These are phyloP conservation scores for Cirrhinus molitorella DNA, from an alignment of 2,797 vertebrate genomes.

Conservation along the genomic window DNA sequence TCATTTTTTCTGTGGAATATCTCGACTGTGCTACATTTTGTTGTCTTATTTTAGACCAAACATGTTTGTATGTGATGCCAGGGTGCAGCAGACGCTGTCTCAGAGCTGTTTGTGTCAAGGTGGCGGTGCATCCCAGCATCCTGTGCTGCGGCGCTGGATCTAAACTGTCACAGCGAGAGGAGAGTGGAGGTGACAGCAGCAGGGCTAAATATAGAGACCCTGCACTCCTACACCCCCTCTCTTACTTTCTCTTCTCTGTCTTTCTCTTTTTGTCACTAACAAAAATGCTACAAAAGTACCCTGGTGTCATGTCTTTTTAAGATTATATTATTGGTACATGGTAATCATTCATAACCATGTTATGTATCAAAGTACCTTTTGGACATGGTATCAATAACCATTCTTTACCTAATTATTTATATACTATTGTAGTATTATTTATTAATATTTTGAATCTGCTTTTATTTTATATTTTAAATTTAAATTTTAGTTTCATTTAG, in stretches of 20 bases:
- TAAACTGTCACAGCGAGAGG: slow-evolving; percentile 76
- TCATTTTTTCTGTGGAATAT: not conserved
- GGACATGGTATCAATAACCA: not conserved
- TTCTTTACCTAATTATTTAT: not conserved
- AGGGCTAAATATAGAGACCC: slow-evolving; percentile 82
- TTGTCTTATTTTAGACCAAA: slow-evolving; percentile 31
- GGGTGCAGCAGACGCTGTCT: slow-evolving; percentile 67
- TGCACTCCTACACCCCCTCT: slow-evolving; percentile 67
- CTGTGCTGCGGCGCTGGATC: slow-evolving; percentile 75
- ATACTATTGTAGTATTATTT: no score
- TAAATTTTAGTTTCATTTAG: not conserved
- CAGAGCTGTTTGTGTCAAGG: slow-evolving; percentile 60
- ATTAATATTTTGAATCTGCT: no score
- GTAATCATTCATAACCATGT: not conserved
- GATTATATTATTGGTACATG: not conserved
- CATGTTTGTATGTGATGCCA: slow-evolving; percentile 63
- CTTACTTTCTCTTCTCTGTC: slow-evolving; percentile 58
- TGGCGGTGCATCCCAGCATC: slow-evolving; percentile 75
- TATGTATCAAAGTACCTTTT: no score
- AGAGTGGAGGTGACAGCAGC: slow-evolving; percentile 82
- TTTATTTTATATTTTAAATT: not conserved
- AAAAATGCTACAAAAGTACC: slow-evolving; percentile 12
- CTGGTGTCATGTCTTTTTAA: not conserved
- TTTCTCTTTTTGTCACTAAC: slow-evolving; percentile 52
- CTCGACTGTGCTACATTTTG: not conserved